Evolutionary conservation across 2,113 vertebrate species (phyloP).

Genomic region (Istiophorus platypterus): DNA sequence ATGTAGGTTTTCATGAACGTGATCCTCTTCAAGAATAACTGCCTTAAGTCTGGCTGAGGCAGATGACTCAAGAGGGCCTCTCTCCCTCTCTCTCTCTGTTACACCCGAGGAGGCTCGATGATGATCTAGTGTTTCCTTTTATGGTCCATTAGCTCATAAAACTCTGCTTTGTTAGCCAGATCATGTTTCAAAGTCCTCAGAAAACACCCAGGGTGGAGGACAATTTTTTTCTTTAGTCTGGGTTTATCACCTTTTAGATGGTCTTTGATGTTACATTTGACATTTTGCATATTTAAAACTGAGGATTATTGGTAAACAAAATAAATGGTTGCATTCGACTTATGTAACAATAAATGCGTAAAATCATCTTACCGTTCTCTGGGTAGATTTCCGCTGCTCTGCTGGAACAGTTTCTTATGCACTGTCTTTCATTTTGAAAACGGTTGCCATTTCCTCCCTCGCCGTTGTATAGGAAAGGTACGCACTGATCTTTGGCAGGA

Average conservation of each 20-base stretch:
- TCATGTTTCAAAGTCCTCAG: constrained; percentile 63
- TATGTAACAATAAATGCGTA: background rate
- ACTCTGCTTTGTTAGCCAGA: constrained; percentile 20
- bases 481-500: constrained; percentile 45
- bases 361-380: constrained; percentile 67
- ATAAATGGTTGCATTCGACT: background rate
- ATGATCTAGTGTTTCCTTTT: constrained; percentile 3
- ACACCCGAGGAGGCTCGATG: background rate
- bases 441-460: constrained; percentile 81
- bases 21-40: background rate
- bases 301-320: background rate
- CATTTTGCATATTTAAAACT: constrained; percentile 12
- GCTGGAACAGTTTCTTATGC: constrained; percentile 79
- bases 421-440: constrained; percentile 74
- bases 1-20: background rate
- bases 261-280: background rate
- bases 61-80: background rate
- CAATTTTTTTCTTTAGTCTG: background rate
- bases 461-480: constrained; percentile 75
- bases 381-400: constrained; percentile 67
- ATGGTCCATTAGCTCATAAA: constrained; percentile 46
- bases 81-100: background rate
- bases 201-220: constrained; percentile 10
- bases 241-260: background rate
- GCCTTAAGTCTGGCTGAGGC: background rate